These are phyloP conservation scores for Antennarius striatus DNA, from an alignment of 2,113 vertebrate species.

Conservation along the genomic window DNA sequence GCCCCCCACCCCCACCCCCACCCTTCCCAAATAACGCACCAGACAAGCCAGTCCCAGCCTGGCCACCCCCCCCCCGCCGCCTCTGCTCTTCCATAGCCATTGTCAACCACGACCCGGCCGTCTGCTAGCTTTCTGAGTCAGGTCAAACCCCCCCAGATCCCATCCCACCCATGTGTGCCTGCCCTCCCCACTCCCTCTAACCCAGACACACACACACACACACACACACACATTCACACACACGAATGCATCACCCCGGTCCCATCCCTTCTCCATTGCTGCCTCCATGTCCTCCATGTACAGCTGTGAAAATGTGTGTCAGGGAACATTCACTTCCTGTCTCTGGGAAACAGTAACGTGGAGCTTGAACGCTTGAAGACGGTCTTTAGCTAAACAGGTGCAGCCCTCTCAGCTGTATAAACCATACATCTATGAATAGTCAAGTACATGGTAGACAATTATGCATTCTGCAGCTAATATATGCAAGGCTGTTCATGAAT, in stretches of 20 bases:
- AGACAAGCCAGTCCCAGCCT: slow-evolving; percentile 35
- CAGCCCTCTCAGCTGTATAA: slow-evolving; percentile 15
- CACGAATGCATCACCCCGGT: slow-evolving; percentile 19
- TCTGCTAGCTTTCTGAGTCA: slow-evolving; percentile 69
- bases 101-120: slow-evolving; percentile 67
- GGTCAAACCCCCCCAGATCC: slow-evolving; percentile 34
- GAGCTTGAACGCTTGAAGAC: too few relatives aligned
- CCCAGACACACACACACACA: slow-evolving; percentile 27
- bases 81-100: slow-evolving; percentile 60
- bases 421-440: slow-evolving; percentile 20
- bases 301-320: neutral
- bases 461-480: slow-evolving; percentile 38
- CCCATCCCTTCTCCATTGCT: slow-evolving; percentile 40
- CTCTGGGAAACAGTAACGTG: too few relatives aligned
- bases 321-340: neutral
- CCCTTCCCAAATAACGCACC: slow-evolving; percentile 60
- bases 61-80: slow-evolving; percentile 7
- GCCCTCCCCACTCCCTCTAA: slow-evolving; percentile 14
- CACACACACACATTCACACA: slow-evolving; percentile 23
- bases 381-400: neutral
- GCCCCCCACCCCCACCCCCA: slow-evolving; percentile 18
- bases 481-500: slow-evolving; percentile 42
- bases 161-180: slow-evolving; percentile 19
- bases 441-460: slow-evolving; percentile 23
- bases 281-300: slow-evolving; percentile 37